Evolutionary conservation across 2,797 vertebrate species (phyloP).

Genomic region (Aeoliscus strigatus): DNA sequence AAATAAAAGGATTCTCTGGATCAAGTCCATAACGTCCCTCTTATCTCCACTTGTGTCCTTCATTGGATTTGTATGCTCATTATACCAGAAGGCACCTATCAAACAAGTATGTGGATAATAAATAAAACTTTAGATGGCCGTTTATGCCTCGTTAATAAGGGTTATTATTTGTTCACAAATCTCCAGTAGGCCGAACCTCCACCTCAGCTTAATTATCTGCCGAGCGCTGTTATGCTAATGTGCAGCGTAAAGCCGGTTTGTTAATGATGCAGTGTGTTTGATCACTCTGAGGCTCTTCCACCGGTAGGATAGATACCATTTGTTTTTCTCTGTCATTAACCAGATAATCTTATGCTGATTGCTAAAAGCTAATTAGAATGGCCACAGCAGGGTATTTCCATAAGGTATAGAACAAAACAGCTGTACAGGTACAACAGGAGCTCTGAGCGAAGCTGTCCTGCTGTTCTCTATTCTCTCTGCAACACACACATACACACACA

Average conservation of each 20-base stretch:
- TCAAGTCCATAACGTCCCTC: no score
- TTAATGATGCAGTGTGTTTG: slow-evolving; percentile 52
- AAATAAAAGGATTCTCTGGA: no score
- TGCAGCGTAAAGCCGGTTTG: slow-evolving; percentile 45
- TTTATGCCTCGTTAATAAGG: no score
- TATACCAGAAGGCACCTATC: no score
- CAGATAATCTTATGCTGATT: slow-evolving; percentile 64
- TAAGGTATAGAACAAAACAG: slow-evolving; percentile 20
- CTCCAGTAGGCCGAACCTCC: no score
- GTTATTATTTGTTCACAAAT: no score
- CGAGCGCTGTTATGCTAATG: slow-evolving; percentile 56
- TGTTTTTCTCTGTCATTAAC: slow-evolving; percentile 62
- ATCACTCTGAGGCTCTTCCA: slow-evolving; percentile 43
- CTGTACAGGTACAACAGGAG: slow-evolving; percentile 33
- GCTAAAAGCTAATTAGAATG: slow-evolving; percentile 59
- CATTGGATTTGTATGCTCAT: no score
- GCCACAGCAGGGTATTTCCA: slow-evolving; percentile 33
- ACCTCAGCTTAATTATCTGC: slow-evolving; percentile 58
- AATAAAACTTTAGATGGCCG: no score
- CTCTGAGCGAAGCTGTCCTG: slow-evolving; percentile 10
- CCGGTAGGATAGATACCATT: slow-evolving; percentile 49
- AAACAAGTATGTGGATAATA: no score
- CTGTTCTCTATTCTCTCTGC: slow-evolving; percentile 11
- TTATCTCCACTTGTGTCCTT: no score
- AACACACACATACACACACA: slow-evolving; percentile 46